Conservation (phyloP, 2,888 invertebrate species). For the Apocheima hispidaria region DNA sequence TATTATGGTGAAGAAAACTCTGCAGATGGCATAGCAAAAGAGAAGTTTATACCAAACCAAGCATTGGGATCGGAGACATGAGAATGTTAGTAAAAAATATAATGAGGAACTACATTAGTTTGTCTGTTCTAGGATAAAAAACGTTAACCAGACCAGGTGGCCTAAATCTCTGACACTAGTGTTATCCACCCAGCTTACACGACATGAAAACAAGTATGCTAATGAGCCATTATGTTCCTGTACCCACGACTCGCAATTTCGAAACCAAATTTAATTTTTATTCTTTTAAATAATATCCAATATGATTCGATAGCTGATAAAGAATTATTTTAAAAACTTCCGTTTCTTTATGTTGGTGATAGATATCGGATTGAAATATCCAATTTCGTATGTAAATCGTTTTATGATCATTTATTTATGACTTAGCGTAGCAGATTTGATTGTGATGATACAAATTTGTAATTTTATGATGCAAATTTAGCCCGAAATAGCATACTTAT, state of each 20-base stretch:
- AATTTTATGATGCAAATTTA: background rate
- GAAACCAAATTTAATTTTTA: conserved; percentile 10
- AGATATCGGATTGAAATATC: conserved; percentile 14
- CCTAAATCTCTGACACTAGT: background rate
- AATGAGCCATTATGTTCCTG: conserved; percentile 1
- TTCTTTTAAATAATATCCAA: conserved; percentile 9
- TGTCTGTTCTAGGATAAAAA: too few species aligned
- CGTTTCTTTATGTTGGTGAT: conserved; percentile 12
- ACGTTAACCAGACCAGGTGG: too few species aligned
- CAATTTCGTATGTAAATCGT: conserved; percentile 13
- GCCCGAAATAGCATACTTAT: background rate
- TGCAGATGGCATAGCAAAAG: background rate
- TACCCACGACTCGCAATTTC: conserved; percentile 6
- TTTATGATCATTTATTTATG: conserved; percentile 14
- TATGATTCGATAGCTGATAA: conserved; percentile 19
- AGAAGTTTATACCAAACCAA: background rate
- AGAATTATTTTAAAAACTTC: conserved; percentile 19
- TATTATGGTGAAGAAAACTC: too few species aligned
- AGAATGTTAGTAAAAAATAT: too few species aligned
- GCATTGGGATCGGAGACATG: too few species aligned
- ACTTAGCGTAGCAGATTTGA: conserved; percentile 11
- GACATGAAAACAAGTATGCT: background rate
- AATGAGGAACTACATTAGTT: too few species aligned
- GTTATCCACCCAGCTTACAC: background rate
- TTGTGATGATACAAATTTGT: conserved; percentile 11